These are phyloP conservation scores for Lepidurus apus DNA, from an alignment of 1,140 invertebrate species.

Conservation along the genomic window DNA sequence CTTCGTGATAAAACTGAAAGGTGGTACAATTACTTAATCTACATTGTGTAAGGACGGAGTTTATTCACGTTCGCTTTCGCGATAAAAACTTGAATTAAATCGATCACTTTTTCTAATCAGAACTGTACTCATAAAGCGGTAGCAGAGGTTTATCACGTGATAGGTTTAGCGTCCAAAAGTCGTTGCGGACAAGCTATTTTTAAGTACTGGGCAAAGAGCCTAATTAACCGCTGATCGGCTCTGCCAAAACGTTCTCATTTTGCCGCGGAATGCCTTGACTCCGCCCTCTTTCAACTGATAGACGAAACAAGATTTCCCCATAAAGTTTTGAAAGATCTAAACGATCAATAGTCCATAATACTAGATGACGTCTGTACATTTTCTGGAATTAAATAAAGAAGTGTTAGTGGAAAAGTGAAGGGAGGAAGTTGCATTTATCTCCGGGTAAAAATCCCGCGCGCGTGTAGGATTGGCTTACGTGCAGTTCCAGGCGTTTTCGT, in stretches of 20 bases:
- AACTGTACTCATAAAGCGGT: neutral
- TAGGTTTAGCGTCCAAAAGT: neutral
- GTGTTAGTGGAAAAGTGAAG: neutral
- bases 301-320: no score
- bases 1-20: no score
- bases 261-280: neutral
- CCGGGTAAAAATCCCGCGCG: neutral
- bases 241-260: neutral
- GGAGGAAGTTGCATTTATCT: neutral
- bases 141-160: neutral
- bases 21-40: no score
- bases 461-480: conserved; percentile 11
- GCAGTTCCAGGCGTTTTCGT: neutral
- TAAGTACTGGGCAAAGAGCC: neutral
- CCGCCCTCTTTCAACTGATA: neutral
- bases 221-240: neutral
- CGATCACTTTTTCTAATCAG: neutral
- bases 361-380: no score
- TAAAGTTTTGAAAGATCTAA: no score
- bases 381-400: neutral
- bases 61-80: no score
- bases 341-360: no score
- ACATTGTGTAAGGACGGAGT: no score
- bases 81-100: neutral
- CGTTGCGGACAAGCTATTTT: conserved; percentile 12